phyloP scores from a whole-genome alignment of 2,888 invertebrate genomes.

The Neuroscelio doddi region DNA sequence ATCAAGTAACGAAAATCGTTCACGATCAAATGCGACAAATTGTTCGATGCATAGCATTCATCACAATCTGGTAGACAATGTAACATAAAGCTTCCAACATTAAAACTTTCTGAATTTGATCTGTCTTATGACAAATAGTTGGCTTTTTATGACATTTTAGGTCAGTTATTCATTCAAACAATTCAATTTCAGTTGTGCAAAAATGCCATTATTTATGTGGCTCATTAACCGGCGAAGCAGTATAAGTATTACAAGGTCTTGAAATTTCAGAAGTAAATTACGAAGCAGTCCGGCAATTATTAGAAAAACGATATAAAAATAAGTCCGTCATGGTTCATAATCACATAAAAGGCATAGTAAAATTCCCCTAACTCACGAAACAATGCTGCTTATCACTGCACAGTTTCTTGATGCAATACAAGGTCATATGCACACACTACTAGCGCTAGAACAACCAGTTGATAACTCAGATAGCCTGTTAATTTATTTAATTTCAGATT shows the following conservation, averaged over 20 bases:
- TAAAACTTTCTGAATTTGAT: too few relatives aligned
- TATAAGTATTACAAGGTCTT: conserved; percentile 39
- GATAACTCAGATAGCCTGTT: conserved; percentile 50
- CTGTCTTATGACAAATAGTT: conserved; percentile 48
- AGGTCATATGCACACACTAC: conserved; percentile 40
- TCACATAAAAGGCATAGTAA: conserved; percentile 43
- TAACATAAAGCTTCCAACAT: too few relatives aligned
- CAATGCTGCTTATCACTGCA: conserved; percentile 27
- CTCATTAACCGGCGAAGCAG: conserved; percentile 31
- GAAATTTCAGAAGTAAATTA: conserved; percentile 47
- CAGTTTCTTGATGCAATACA: conserved; percentile 42
- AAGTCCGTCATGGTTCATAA: conserved; percentile 43
- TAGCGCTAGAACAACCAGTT: conserved; percentile 44
- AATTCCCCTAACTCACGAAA: conserved; percentile 23
- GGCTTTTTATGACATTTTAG: conserved; percentile 37
- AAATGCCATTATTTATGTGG: conserved; percentile 48
- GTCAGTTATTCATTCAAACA: conserved; percentile 46
- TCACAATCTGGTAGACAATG: too few relatives aligned
- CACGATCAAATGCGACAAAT: too few relatives aligned
- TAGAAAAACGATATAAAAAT: conserved; percentile 44
- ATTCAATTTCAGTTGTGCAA: conserved; percentile 36
- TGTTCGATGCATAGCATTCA: too few relatives aligned
- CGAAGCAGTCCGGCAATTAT: conserved; percentile 41
- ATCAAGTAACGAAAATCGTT: too few relatives aligned
- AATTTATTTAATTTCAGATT: conserved; percentile 51